Evolutionary conservation across 2,888 invertebrate species (phyloP).

Genomic region (Prionchulus punctatus): DNA sequence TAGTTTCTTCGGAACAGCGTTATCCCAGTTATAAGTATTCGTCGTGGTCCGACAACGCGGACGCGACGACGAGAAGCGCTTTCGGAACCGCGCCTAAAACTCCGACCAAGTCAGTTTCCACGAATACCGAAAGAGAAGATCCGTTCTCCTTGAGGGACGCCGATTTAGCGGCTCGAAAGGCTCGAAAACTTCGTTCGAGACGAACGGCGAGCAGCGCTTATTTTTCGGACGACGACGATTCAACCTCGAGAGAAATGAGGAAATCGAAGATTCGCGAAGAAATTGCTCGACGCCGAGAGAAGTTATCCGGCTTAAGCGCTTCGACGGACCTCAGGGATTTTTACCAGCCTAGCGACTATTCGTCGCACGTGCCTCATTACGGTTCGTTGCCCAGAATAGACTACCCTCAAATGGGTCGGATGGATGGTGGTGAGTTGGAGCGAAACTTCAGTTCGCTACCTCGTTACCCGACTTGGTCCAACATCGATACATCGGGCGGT

Average conservation of each 20-base stretch:
- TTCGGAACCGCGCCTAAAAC: no score
- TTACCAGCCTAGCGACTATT: slow-evolving; percentile 17
- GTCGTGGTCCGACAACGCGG: background rate
- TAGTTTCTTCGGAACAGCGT: background rate
- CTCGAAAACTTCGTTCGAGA: background rate
- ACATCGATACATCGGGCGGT: no score
- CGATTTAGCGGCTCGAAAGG: background rate
- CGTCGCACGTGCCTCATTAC: slow-evolving; percentile 23
- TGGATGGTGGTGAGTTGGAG: background rate
- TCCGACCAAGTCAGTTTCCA: background rate
- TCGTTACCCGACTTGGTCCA: no score
- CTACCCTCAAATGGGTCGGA: slow-evolving; percentile 11
- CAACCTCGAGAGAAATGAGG: slow-evolving; percentile 43
- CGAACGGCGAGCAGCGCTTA: slow-evolving; percentile 14
- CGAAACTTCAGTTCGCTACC: background rate
- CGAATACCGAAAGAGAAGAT: background rate
- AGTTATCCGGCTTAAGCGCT: background rate
- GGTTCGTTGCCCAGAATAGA: slow-evolving; percentile 26
- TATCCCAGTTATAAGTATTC: no score
- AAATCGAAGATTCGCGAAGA: slow-evolving; percentile 44
- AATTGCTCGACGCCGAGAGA: slow-evolving; percentile 42
- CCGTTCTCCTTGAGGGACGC: background rate
- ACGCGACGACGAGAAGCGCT: background rate
- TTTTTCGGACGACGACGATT: slow-evolving; percentile 37
- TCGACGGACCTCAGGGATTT: background rate